Conservation (phyloP, 2,113 vertebrate species). For the Terrapene triunguis region DNA sequence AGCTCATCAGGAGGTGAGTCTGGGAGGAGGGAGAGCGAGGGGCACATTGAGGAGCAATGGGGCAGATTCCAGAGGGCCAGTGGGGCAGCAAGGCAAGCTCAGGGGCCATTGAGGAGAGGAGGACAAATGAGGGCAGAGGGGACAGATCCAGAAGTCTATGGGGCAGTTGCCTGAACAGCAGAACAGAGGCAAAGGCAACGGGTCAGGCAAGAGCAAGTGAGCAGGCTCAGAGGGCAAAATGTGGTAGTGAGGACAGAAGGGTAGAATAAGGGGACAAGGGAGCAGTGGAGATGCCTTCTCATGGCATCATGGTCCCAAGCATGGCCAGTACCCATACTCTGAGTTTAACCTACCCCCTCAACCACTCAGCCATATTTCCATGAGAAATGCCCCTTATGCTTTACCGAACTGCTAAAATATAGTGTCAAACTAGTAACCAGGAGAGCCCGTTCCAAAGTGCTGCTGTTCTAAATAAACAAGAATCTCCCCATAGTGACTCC, state of each 20-base stretch:
- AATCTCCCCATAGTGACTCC: not conserved
- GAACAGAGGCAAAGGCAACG: not conserved
- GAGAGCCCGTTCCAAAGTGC: fast-evolving
- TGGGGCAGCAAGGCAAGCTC: slow-evolving; percentile 8
- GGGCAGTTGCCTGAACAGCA: not conserved
- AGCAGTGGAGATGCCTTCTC: not conserved
- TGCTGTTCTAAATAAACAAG: not conserved
- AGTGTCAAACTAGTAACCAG: not conserved
- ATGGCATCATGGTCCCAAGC: not conserved
- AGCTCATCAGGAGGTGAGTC: not conserved
- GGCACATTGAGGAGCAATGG: not conserved
- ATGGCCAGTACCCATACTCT: not conserved
- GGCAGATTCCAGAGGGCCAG: not conserved
- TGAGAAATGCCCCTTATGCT: not conserved
- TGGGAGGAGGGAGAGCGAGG: not conserved
- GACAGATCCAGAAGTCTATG: not conserved
- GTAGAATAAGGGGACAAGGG: not conserved
- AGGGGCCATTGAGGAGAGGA: not conserved
- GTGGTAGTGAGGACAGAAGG: not conserved
- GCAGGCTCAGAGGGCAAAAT: not conserved
- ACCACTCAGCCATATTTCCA: not conserved
- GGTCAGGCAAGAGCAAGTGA: not conserved
- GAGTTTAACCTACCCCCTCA: not conserved
- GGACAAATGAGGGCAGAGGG: not conserved
- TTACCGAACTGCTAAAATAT: not conserved